Evolutionary conservation across 2,888 invertebrate species (phyloP), one percentile per base, ranked within the genome.

Genomic region (Ormia ochracea): DNA sequence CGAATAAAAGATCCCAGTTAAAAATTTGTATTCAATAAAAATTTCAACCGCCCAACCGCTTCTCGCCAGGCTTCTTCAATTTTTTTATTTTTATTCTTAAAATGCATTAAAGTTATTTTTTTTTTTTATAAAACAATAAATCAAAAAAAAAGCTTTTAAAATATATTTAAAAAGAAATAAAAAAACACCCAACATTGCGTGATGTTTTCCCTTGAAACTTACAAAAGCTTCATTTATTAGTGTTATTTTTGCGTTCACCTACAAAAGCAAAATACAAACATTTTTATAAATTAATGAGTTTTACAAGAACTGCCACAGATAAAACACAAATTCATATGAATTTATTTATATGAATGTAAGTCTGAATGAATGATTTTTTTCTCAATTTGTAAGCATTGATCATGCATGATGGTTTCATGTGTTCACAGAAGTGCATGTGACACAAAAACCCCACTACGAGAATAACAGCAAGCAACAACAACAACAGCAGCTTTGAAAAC

Each of bases 81-180:
- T 41, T 50, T 2, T 7, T 2, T 4, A 31, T 52, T 33, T 54
- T n/a, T 12, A 14, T 43, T 23, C n/a, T 10, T 17, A 26, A 58
- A 23, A 63, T 52, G 9, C 12, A 36, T 54, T 14, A 26, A 41
- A 33, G 59, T 45, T 21, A 19, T 41, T 19, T 38, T 73, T 76
- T 65, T 38, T 73, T 58, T 63, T 70, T 52, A 68, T 73, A 74
- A 74, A 74, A 50, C 68, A 72, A 80, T 80, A 76, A 76, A 80
- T 80, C 80, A 80, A 80, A 68, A 73, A 80, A 76, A 76, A n/a
- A n/a, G 80, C 80, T 80, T 80, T 73, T 80, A 80, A 68, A 58
- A 31, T 68, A 58, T 54, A 9, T 45, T 56, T 56, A 26, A 76
- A 77, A 77, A 56, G 31, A 75, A 43, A 31, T 10, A 31, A 1